Evolutionary conservation across 2,797 vertebrate species (phyloP), one percentile per base, ranked within the genome.

Genomic region (Esox masquinongy): DNA sequence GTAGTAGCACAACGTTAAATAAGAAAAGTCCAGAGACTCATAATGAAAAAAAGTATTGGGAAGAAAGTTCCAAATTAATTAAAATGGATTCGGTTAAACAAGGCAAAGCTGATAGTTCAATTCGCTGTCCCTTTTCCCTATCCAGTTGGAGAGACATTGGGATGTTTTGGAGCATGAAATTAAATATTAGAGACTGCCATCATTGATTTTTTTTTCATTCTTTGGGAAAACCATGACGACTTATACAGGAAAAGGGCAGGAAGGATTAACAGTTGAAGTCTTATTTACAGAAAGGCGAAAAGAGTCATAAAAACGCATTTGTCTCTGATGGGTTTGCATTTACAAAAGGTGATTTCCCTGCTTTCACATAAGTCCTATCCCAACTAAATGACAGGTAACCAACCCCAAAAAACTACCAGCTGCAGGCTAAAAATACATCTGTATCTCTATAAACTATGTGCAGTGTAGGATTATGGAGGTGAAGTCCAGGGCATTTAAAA

Each of bases 121-220:
- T 74, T 80, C 81, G 76, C 84, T 43, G 68, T 76, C 81, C 49
- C 49, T 74, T 77, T 77, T 83, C 70, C 76, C 78, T 76, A 78
- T 85, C 78, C 88, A 83, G 87, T 89, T 90, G 86, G 86, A 90
- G 90, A 91, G 88, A 91, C 92, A 92, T 90, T 90, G 88, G 89
- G 83, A 89, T 87, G 88, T 90, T 87, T 82, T 93, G 90, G 90
- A 94, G 87, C 93, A 94, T 94, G 93, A 94, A 94, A 94, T 94
- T 93, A 94, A 93, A 93, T 92, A 93, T 93, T 90, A 91, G 87
- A 86, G 84, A 91, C 85, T 90, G 89, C 90, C 91, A 89, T 93
- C 90, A 92, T 85, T 85, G 85, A 91, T 93, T 92, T 61, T 91
- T 92, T 90, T 90, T 79, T 86, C 87, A 83, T 90, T 91, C 84